A percentile compares a stretch with the other conserved stretches of the same genome.
Conservation (phyloP, 2,797 vertebrate genomes). For the Oreochromis mossambicus region DNA sequence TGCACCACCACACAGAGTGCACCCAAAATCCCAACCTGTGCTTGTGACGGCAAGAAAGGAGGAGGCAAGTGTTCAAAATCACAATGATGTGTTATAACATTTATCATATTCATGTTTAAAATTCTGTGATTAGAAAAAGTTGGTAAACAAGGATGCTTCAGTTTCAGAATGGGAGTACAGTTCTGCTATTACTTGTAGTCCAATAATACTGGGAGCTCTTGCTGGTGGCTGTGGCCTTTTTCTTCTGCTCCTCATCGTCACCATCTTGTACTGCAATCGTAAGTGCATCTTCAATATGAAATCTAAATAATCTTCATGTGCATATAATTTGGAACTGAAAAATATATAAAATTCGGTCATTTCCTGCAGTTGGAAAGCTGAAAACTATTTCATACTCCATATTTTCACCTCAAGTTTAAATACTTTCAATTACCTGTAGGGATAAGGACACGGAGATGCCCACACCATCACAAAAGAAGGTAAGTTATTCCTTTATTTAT, state of each 20-base stretch:
- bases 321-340: not conserved
- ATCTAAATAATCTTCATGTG: not conserved
- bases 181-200: constrained; percentile 27
- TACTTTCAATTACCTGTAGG: constrained; percentile 29
- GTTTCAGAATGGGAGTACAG: not conserved
- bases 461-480: constrained; percentile 78
- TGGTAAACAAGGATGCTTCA: not conserved
- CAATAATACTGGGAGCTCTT: constrained; percentile 60
- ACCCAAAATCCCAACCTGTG: not conserved
- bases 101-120: not conserved
- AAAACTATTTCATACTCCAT: not conserved
- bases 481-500: constrained; percentile 30
- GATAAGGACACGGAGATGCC: constrained; percentile 73
- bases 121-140: not conserved
- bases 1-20: fast-evolving
- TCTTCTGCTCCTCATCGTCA: constrained; percentile 65
- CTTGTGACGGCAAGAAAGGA: fast-evolving
- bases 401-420: not conserved
- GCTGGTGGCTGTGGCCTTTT: constrained; percentile 62
- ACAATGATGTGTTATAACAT: not conserved
- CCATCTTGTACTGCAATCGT: constrained; percentile 71
- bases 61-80: not conserved
- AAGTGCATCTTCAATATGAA: constrained; percentile 20
- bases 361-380: not conserved
- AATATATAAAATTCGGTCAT: not conserved